A percentile compares a stretch with the other conserved stretches of the same genome.
These are phyloP conservation scores for Sabellastarte sp. DNA, from an alignment of 2,888 invertebrate species.

Conservation along the genomic window DNA sequence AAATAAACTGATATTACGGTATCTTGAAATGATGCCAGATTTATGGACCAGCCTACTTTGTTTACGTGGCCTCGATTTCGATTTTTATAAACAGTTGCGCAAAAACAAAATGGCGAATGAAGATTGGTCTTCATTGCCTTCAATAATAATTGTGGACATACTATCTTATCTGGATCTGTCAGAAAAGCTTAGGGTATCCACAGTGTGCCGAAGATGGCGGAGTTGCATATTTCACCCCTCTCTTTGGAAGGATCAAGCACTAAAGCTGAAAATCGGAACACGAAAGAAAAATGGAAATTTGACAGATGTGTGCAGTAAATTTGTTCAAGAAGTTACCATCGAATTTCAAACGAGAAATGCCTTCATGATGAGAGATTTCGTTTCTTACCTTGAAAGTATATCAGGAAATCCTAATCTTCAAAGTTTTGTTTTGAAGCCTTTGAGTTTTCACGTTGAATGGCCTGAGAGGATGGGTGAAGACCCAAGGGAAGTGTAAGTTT, in stretches of 20 bases:
- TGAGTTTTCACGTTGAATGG: slow-evolving; percentile 1
- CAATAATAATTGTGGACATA: slow-evolving; percentile 1
- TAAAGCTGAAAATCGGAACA: background rate
- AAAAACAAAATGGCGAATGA: background rate
- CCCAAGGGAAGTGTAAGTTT: background rate
- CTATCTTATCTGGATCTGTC: background rate
- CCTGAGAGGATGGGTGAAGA: background rate
- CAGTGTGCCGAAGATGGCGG: background rate
- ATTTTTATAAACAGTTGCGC: slow-evolving; percentile 1
- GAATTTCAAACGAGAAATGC: background rate
- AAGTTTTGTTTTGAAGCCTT: background rate
- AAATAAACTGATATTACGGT: too few species aligned
- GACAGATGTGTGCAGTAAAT: background rate
- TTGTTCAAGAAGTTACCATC: background rate
- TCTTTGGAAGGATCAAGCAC: background rate
- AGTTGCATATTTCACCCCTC: background rate
- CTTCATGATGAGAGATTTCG: background rate
- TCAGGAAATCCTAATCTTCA: background rate
- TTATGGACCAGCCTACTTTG: background rate
- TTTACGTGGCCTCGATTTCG: background rate
- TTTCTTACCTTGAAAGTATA: background rate
- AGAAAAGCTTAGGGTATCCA: background rate
- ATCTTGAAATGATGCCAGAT: too few species aligned
- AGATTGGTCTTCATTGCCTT: background rate
- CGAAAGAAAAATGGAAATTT: background rate